Evolutionary conservation across 2,888 invertebrate genomes (phyloP).

Genomic region (Sclerodermus sp.): DNA sequence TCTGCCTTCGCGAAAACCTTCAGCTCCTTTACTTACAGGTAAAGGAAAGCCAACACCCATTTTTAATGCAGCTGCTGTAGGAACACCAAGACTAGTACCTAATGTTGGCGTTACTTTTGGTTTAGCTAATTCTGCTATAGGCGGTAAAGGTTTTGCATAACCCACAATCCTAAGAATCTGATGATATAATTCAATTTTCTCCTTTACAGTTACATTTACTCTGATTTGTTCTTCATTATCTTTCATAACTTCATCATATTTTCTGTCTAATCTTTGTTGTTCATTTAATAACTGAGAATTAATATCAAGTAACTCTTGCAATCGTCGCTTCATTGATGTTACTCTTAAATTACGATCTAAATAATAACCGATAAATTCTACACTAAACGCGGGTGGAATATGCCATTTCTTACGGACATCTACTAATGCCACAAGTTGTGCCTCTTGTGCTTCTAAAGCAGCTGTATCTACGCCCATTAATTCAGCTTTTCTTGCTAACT

Average conservation of each 20-base stretch:
- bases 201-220: constrained; percentile 64
- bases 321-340: constrained; percentile 73
- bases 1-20: constrained; percentile 72
- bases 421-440: constrained; percentile 76
- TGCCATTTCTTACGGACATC: constrained; percentile 94
- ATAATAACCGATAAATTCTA: constrained; percentile 93
- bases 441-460: constrained; percentile 79
- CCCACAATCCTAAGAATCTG: constrained; percentile 44
- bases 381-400: constrained; percentile 89
- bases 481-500: constrained; percentile 81
- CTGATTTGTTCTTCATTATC: constrained; percentile 68
- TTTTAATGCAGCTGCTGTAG: constrained; percentile 81
- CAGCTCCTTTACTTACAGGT: constrained; percentile 69
- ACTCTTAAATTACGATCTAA: constrained; percentile 84
- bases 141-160: constrained; percentile 49
- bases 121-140: constrained; percentile 43
- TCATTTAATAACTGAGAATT: constrained; percentile 76
- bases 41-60: constrained; percentile 85
- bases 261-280: constrained; percentile 73
- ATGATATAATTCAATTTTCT: constrained; percentile 58
- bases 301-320: constrained; percentile 74
- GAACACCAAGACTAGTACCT: constrained; percentile 69
- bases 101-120: constrained; percentile 45
- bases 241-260: constrained; percentile 77
- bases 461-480: constrained; percentile 87